Evolutionary conservation across 2,888 invertebrate species (phyloP).

Genomic region (Ellobium chinense): DNA sequence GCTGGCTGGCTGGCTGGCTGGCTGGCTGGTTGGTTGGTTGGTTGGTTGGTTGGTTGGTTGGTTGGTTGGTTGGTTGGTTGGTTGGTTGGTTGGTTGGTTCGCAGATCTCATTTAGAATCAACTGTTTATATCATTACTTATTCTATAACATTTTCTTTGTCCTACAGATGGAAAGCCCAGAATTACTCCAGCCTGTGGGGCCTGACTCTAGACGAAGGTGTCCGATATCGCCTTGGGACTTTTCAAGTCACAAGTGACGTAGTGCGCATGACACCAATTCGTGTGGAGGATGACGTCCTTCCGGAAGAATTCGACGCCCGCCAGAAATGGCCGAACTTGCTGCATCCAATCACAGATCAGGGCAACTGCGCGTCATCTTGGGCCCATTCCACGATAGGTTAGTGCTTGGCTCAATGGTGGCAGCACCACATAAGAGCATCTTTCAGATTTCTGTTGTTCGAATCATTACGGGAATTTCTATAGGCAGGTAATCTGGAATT

Average conservation of each 20-base stretch:
- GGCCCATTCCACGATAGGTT: conserved; percentile 90
- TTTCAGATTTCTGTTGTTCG: too few species aligned
- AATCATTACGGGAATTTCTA: too few species aligned
- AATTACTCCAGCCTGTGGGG: conserved; percentile 93
- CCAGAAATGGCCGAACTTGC: conserved; percentile 86
- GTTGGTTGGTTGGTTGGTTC: too few species aligned
- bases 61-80: too few species aligned
- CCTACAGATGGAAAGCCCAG: conserved; percentile 88
- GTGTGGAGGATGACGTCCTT: conserved; percentile 60
- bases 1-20: too few species aligned
- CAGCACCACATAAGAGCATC: too few species aligned
- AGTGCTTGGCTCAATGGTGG: neutral
- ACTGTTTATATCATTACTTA: too few species aligned
- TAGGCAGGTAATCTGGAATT: too few species aligned
- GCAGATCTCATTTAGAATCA: too few species aligned
- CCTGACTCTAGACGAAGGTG: conserved; percentile 88
- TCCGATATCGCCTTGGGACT: conserved; percentile 87
- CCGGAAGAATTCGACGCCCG: conserved; percentile 89
- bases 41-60: too few species aligned
- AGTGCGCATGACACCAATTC: conserved; percentile 70
- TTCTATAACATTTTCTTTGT: too few species aligned
- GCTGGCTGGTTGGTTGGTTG: too few species aligned
- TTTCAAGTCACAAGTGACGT: conserved; percentile 81
- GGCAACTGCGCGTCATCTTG: conserved; percentile 93
- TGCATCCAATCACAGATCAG: conserved; percentile 84